phyloP scores from a whole-genome alignment of 1,140 invertebrate genomes.

The Nautilus pompilius region DNA sequence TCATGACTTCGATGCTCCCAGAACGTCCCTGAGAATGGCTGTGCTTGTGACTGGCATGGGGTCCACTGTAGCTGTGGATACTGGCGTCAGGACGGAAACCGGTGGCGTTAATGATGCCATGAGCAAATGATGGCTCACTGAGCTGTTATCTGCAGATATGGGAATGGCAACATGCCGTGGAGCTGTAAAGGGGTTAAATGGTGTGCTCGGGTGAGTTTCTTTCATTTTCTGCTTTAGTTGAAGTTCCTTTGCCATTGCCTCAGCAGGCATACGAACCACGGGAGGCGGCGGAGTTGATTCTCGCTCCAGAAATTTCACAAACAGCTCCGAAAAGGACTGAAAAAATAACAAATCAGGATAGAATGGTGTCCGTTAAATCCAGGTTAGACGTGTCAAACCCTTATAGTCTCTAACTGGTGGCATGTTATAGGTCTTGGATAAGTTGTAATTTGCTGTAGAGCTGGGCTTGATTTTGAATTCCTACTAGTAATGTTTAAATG shows the following conservation, averaged over 20 bases:
- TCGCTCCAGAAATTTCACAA: constrained; percentile 83
- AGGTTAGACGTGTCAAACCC: no score
- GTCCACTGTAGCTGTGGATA: no score
- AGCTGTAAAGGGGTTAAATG: constrained; percentile 50
- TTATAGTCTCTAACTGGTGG: no score
- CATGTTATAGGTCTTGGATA: no score
- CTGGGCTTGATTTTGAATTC: no score
- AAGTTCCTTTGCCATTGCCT: constrained; percentile 53
- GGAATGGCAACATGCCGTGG: constrained; percentile 44
- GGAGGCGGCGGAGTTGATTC: constrained; percentile 72
- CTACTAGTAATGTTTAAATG: no score
- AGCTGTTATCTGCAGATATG: constrained; percentile 7
- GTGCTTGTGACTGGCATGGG: no score
- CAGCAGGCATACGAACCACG: constrained; percentile 63
- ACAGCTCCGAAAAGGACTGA: constrained; percentile 76
- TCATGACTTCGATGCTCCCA: no score
- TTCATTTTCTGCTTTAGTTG: constrained; percentile 27
- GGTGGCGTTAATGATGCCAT: not conserved
- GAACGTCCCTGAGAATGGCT: no score
- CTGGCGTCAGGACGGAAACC: not conserved
- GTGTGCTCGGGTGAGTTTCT: constrained; percentile 14
- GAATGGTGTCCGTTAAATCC: no score
- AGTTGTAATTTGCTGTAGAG: no score
- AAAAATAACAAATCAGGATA: constrained; percentile 21
- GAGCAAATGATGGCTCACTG: not conserved